These are phyloP conservation scores for Papilio dardanus DNA, from an alignment of 1,140 invertebrate species.

Conservation along the genomic window DNA sequence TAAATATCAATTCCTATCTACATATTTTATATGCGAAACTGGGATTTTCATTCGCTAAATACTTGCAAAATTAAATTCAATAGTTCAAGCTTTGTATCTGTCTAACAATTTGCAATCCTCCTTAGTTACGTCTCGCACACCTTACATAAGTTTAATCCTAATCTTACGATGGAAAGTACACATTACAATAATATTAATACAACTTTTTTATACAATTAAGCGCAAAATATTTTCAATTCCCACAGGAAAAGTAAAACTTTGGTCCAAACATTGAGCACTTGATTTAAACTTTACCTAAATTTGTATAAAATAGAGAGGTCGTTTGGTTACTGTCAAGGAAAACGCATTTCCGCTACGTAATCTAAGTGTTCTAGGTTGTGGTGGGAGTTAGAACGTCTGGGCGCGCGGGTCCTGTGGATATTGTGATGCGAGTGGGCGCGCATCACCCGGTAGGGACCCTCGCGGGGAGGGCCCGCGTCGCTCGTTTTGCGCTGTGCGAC, in stretches of 20 bases:
- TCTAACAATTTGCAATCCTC: slow-evolving; percentile 6
- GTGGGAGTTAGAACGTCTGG: slow-evolving; percentile 77
- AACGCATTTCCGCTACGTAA: slow-evolving; percentile 84
- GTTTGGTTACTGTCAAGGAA: slow-evolving; percentile 78
- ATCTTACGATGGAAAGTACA: slow-evolving; percentile 14
- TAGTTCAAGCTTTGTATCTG: neutral
- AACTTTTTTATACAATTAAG: slow-evolving; percentile 30
- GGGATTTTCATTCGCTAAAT: neutral
- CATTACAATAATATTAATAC: slow-evolving; percentile 29
- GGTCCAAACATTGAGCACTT: slow-evolving; percentile 79
- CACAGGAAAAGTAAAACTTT: slow-evolving; percentile 65
- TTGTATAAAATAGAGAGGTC: slow-evolving; percentile 51
- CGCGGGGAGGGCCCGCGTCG: slow-evolving; percentile 62
- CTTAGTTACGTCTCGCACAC: slow-evolving; percentile 1
- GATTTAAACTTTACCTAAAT: slow-evolving; percentile 52
- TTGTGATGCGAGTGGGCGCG: slow-evolving; percentile 83
- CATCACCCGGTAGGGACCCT: slow-evolving; percentile 67
- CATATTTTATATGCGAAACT: slow-evolving; percentile 10
- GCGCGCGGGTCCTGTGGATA: slow-evolving; percentile 71
- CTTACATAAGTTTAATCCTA: neutral
- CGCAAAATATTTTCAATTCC: slow-evolving; percentile 33
- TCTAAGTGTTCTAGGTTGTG: slow-evolving; percentile 83
- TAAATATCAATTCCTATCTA: slow-evolving; percentile 22
- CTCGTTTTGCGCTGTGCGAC: slow-evolving; percentile 63
- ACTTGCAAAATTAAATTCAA: neutral